Conservation (phyloP, 2,888 invertebrate genomes). For the Drosophila tripunctata region DNA sequence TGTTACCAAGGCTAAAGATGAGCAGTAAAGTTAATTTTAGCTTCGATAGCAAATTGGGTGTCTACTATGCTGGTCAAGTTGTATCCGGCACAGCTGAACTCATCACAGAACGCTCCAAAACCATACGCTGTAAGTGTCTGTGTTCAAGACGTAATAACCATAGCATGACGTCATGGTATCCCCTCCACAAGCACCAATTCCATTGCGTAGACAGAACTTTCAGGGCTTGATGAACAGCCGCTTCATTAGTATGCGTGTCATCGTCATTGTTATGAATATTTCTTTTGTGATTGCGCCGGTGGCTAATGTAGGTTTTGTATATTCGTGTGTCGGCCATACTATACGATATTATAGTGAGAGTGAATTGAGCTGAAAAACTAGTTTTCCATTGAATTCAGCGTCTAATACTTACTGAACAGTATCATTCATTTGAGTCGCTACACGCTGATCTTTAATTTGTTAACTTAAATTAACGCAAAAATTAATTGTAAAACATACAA, state of each 20-base stretch:
- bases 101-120: conserved; percentile 82
- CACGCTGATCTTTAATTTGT: conserved; percentile 21
- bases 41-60: conserved; percentile 81
- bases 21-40: conserved; percentile 81
- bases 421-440: conserved; percentile 19
- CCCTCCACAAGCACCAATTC: conserved; percentile 42
- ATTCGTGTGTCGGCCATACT: conserved; percentile 28
- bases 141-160: conserved; percentile 28
- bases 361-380: conserved; percentile 53
- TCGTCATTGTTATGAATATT: conserved; percentile 43
- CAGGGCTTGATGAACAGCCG: conserved; percentile 10
- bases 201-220: conserved; percentile 48
- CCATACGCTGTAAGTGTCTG: conserved; percentile 82
- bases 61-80: conserved; percentile 83
- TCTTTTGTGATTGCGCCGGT: conserved; percentile 52
- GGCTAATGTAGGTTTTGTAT: conserved; percentile 14
- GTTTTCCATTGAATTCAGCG: conserved; percentile 49
- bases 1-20: conserved; percentile 64
- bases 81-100: conserved; percentile 82
- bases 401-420: neutral
- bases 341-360: conserved; percentile 41
- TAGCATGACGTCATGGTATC: conserved; percentile 64
- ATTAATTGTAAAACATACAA: neutral
- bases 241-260: conserved; percentile 47
- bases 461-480: conserved; percentile 5